Conservation (phyloP, 2,888 invertebrate genomes). For the Achlya flavicornis region DNA sequence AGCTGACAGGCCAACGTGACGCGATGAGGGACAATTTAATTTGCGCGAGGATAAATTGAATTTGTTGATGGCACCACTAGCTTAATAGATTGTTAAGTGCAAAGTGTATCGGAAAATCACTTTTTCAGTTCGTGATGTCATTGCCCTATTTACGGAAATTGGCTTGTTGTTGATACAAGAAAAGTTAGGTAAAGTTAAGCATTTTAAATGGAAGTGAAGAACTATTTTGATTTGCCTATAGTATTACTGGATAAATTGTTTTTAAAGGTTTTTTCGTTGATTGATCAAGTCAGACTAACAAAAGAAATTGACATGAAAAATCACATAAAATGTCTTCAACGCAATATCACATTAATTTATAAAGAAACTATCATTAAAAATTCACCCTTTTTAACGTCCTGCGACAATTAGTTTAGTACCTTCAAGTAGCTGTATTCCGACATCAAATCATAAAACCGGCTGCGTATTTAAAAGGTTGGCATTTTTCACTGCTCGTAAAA, state of each 20-base stretch:
- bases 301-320: not conserved
- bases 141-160: not conserved
- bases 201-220: no score
- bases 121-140: not conserved
- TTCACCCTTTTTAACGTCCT: not conserved
- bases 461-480: constrained; percentile 5
- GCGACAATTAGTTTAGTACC: not conserved
- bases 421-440: not conserved
- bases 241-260: no score
- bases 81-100: constrained; percentile 47
- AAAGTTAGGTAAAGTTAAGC: no score
- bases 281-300: not conserved
- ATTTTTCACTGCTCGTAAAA: constrained; percentile 23
- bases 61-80: constrained; percentile 34
- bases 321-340: not conserved
- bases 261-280: no score
- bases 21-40: constrained; percentile 47
- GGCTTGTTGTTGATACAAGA: not conserved
- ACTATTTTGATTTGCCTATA: no score
- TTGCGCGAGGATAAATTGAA: constrained; percentile 49
- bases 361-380: not conserved
- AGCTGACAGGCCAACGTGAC: constrained; percentile 30
- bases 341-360: not conserved
- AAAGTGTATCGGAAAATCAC: constrained; percentile 26
- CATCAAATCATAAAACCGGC: not conserved